These are phyloP conservation scores for Hipposideros larvatus DNA, from an alignment of 2,797 vertebrate species.

Conservation along the genomic window DNA sequence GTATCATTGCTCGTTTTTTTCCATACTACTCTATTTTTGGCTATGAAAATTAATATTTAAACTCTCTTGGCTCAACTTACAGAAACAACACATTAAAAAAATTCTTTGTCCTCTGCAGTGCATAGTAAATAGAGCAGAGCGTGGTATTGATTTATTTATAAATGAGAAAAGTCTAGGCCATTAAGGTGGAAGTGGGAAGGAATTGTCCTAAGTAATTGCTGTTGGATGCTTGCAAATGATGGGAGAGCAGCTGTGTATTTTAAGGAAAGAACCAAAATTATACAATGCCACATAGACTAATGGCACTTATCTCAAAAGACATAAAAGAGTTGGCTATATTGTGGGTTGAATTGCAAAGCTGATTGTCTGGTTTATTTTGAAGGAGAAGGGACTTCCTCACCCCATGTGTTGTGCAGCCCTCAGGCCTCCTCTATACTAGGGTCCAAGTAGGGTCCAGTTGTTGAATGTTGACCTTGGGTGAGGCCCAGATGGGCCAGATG, in stretches of 20 bases:
- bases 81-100: slow-evolving; percentile 71
- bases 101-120: slow-evolving; percentile 28
- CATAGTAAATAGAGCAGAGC: slow-evolving; percentile 72
- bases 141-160: slow-evolving; percentile 80
- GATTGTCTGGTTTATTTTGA: not conserved
- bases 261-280: slow-evolving; percentile 46
- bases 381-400: not conserved
- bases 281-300: not conserved
- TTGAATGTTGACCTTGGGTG: not conserved
- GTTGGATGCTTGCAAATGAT: slow-evolving; percentile 39
- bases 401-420: not conserved
- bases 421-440: not conserved
- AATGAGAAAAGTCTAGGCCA: slow-evolving; percentile 25
- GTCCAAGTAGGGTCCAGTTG: not conserved
- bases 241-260: slow-evolving; percentile 47
- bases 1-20: slow-evolving; percentile 69
- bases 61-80: slow-evolving; percentile 70
- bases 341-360: not conserved
- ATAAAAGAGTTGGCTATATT: not conserved
- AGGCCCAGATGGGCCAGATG: not conserved
- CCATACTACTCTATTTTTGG: slow-evolving; percentile 81
- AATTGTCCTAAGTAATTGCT: slow-evolving; percentile 77
- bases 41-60: slow-evolving; percentile 80
- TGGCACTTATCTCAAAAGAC: not conserved
- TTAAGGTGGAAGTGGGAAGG: slow-evolving; percentile 64